Evolutionary conservation across 2,113 vertebrate genomes (phyloP), one percentile per base, ranked within the genome.

Genomic region (Gavia stellata): DNA sequence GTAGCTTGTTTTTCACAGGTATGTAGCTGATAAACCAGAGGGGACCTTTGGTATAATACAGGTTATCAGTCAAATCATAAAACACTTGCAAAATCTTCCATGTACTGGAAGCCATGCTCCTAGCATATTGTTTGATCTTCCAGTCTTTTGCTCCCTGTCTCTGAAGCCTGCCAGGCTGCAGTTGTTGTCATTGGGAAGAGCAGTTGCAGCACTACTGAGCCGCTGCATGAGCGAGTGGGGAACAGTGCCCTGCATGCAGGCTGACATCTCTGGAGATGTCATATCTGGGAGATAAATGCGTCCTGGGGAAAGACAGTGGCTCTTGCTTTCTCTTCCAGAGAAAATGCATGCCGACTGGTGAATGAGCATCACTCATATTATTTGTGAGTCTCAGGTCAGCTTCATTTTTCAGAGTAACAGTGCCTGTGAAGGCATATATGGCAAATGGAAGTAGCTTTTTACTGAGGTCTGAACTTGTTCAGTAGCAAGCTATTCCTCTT

Each of bases 171-270:
- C 50, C 5, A 16, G 24, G 36, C 49, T 53, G 65, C 29, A 25
- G 38, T 3, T 34, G 20, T 25, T 1, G 0, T 34, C 7, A 5
- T 29, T 0, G 3, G 79, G 74, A 65, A 72, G 58, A 1, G 6
- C 50, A 25, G 52, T 33, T 15, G 25, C 2, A 3, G 70, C 79
- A 14, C 10, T 26, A 9, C 31, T 0, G 5, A 63, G 40, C 52
- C 17, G n/a, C 5, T 3, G 8, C 17, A n/a, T 24, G 38, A 17
- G 74, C 10, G 3, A 44, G 42, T 2, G 1, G 6, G 1, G 38
- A 65, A 17, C 75, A 26, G 42, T 49, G 61, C 66, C 71, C 21
- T 52, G 34, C 2, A 0, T 2, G 10, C 26, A 7, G 81, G 86
- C 61, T 61, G 50, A 14, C 50, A 5, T 28, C 65, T 81, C 31